Percentiles rank a stretch among this genome's conserved stretches.
phyloP scores from a whole-genome alignment of 2,113 vertebrate genomes.

The Gulo gulo region DNA sequence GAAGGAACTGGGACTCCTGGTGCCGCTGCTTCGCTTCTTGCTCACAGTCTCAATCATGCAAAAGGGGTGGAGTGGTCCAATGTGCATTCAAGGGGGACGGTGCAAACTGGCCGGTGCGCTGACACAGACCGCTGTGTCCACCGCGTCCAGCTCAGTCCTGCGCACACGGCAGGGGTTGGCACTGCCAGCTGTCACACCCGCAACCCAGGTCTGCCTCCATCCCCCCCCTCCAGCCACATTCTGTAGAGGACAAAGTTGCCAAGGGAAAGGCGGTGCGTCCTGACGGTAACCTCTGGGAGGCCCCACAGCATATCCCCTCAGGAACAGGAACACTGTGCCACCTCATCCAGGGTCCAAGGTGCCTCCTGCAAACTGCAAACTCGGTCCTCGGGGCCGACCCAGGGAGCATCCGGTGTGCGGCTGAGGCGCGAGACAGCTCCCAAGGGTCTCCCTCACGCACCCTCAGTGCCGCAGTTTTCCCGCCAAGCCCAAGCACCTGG shows the following conservation, averaged over 20 bases:
- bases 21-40: neutral
- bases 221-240: neutral
- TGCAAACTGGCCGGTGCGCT: neutral
- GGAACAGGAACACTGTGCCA: neutral
- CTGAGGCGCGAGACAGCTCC: neutral
- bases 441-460: neutral
- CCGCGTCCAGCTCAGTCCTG: neutral
- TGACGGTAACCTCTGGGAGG: neutral
- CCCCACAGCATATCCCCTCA: accelerated
- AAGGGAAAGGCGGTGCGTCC: neutral
- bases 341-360: neutral
- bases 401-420: neutral
- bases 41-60: too few species aligned
- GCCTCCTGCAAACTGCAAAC: neutral
- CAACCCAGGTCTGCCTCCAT: neutral
- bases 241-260: neutral
- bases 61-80: neutral
- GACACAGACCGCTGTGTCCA: neutral
- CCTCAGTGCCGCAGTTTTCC: neutral
- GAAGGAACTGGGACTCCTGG: neutral
- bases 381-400: neutral
- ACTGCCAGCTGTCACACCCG: neutral
- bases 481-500: neutral
- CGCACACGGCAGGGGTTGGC: neutral
- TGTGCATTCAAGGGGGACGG: accelerated